Conservation (phyloP, 2,113 vertebrate species). For the Synodontis membranacea region DNA sequence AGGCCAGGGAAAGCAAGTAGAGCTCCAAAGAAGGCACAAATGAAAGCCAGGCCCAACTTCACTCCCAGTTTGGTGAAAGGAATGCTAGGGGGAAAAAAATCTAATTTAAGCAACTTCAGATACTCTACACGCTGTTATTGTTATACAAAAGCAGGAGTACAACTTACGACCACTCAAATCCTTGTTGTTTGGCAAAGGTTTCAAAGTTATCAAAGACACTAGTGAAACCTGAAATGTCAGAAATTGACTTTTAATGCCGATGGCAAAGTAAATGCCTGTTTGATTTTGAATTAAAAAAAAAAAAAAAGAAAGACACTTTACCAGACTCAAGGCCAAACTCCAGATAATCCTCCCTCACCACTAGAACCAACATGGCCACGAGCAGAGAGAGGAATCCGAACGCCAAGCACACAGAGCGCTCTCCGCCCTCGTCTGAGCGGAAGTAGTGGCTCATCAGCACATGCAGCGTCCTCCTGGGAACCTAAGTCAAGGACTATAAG, state of each 20-base stretch:
- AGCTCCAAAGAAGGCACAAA: conserved; percentile 84
- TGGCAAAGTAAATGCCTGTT: background rate
- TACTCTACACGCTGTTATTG: background rate
- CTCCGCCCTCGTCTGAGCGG: conserved; percentile 84
- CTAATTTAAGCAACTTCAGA: background rate
- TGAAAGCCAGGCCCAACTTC: conserved; percentile 80
- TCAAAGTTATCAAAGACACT: conserved; percentile 80
- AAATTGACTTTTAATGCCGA: background rate
- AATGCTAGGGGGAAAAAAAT: conserved; percentile 70
- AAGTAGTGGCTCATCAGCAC: conserved; percentile 89
- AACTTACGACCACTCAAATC: conserved; percentile 90
- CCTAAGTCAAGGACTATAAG: conserved; percentile 19
- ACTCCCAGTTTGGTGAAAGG: conserved; percentile 82
- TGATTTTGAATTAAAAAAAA: background rate
- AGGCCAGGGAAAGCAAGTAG: conserved; percentile 92
- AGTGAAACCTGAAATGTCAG: conserved; percentile 72
- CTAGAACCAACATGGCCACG: conserved; percentile 87
- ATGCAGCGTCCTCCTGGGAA: conserved; percentile 83
- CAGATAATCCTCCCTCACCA: conserved; percentile 84
- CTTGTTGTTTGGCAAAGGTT: conserved; percentile 78
- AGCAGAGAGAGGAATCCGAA: conserved; percentile 89
- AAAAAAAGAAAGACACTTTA: conserved; percentile 45
- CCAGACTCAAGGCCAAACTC: conserved; percentile 92
- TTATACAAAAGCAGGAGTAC: background rate
- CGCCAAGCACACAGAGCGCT: conserved; percentile 90